Conservation (phyloP, 53 echinoderm and acorn worm genomes). For the Patiria pectinifera region DNA sequence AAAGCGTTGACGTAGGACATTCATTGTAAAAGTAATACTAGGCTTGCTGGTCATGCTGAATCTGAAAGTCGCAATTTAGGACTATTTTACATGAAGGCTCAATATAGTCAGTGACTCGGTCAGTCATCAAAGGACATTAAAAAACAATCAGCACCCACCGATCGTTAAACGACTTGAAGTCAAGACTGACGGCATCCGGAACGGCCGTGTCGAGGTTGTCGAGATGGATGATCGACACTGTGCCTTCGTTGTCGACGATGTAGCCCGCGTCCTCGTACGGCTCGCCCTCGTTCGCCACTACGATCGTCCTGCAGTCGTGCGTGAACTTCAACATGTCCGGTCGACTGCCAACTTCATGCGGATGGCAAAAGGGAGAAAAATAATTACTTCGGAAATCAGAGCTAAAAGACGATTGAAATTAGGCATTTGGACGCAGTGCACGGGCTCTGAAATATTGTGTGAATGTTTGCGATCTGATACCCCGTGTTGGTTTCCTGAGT, state of each 20-base stretch:
- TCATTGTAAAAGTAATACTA: too few species aligned
- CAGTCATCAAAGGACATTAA: not conserved
- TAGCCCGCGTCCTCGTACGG: conserved; percentile 56
- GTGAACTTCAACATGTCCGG: conserved; percentile 86
- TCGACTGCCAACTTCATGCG: conserved; percentile 70
- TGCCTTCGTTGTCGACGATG: conserved; percentile 82
- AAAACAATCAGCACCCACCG: conserved; percentile 42
- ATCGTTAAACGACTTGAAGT: conserved; percentile 81
- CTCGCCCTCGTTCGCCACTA: conserved; percentile 82
- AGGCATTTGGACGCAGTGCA: too few species aligned
- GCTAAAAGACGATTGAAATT: not conserved
- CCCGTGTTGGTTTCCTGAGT: too few species aligned
- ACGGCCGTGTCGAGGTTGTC: conserved; percentile 15
- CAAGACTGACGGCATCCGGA: conserved; percentile 50
- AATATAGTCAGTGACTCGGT: not conserved
- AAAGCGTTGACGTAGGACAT: too few species aligned
- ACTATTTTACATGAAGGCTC: not conserved
- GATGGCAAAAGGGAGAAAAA: not conserved
- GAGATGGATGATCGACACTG: conserved; percentile 74
- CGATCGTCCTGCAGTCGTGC: conserved; percentile 74
- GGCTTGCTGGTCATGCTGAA: too few species aligned
- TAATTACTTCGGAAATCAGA: not conserved
- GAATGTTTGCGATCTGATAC: too few species aligned
- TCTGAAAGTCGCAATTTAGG: too few species aligned
- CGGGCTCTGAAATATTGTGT: too few species aligned